These are phyloP conservation scores for Cremastobaeus sp. DNA, from an alignment of 2,888 invertebrate genomes.

Conservation along the genomic window DNA sequence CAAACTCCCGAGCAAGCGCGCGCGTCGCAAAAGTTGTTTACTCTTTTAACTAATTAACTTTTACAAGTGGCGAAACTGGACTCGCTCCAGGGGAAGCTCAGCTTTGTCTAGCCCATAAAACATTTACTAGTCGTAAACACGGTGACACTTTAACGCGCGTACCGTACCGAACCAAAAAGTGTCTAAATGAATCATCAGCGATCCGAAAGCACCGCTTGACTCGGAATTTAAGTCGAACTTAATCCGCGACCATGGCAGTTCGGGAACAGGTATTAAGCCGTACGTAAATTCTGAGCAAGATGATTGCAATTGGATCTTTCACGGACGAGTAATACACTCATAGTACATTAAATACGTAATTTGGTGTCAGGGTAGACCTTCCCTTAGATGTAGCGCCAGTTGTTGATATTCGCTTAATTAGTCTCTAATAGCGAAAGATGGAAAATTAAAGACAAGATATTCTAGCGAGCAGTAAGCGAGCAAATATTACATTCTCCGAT, in stretches of 20 bases:
- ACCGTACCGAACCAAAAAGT: constrained; percentile 42
- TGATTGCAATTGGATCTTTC: constrained; percentile 42
- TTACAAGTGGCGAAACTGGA: too few species aligned
- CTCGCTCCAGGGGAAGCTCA: too few species aligned
- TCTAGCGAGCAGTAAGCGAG: constrained; percentile 48
- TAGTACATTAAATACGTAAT: constrained; percentile 91
- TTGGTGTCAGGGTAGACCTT: constrained; percentile 89
- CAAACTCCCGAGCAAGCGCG: constrained; percentile 5
- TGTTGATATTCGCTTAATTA: constrained; percentile 76
- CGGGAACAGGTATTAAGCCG: constrained; percentile 9
- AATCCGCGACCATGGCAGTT: constrained; percentile 12
- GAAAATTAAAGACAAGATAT: constrained; percentile 48
- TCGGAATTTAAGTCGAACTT: constrained; percentile 37
- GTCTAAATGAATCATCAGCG: constrained; percentile 43
- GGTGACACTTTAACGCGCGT: constrained; percentile 19
- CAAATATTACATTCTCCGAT: too few species aligned
- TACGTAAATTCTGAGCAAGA: constrained; percentile 40
- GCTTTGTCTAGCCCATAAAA: neutral
- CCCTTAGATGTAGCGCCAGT: constrained; percentile 76
- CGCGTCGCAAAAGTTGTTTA: neutral
- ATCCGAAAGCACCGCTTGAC: constrained; percentile 43
- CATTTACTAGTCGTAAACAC: constrained; percentile 36
- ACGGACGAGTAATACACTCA: constrained; percentile 81
- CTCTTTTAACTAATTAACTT: constrained; percentile 36
- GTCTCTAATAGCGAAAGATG: constrained; percentile 60